A percentile compares a stretch with the other conserved stretches of the same genome.
Evolutionary conservation across 2,888 invertebrate genomes (phyloP).

Genomic region (Cataglyphis altisquamis): DNA sequence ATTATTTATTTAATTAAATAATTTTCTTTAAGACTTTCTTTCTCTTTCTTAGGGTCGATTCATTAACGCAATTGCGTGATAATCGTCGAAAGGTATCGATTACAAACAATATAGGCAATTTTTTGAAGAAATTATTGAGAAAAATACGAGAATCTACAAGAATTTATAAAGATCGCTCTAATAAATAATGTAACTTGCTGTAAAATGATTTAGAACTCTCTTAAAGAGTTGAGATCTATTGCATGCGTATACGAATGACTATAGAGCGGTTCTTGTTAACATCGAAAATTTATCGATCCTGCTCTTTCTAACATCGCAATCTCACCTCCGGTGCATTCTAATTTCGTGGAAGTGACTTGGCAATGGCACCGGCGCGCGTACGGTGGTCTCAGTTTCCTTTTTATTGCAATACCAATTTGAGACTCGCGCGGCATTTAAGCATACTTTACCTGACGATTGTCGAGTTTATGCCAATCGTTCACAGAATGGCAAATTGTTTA

Average conservation of each 20-base stretch:
- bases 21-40: neutral
- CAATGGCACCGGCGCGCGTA: constrained; percentile 65
- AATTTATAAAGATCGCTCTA: neutral
- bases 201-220: neutral
- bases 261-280: constrained; percentile 22
- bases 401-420: constrained; percentile 71
- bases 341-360: constrained; percentile 69
- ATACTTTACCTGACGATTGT: constrained; percentile 26
- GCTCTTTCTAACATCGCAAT: constrained; percentile 11
- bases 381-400: constrained; percentile 61
- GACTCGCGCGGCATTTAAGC: constrained; percentile 53
- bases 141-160: neutral
- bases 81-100: neutral
- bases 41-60: neutral
- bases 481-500: constrained; percentile 77
- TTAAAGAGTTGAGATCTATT: neutral
- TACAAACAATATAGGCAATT: neutral
- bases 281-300: constrained; percentile 32
- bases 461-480: constrained; percentile 64
- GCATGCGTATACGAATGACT: neutral
- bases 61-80: neutral
- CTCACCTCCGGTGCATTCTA: constrained; percentile 62
- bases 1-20: neutral
- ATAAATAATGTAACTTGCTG: constrained; percentile 12
- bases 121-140: neutral